These are phyloP conservation scores for Drosophila rubida DNA, from an alignment of 2,888 invertebrate genomes.

Conservation along the genomic window DNA sequence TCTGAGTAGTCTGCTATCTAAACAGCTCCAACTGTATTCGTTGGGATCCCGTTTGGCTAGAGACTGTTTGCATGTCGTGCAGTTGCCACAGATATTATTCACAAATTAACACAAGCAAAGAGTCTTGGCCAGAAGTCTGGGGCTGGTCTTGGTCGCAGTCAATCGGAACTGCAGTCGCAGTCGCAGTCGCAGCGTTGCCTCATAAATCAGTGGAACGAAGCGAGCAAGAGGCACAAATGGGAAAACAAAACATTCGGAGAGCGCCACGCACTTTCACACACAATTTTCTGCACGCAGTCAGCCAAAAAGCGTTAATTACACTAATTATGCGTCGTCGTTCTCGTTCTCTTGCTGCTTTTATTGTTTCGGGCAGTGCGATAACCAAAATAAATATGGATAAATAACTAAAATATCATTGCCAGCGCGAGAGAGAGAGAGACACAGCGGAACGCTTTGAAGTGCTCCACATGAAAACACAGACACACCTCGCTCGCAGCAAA, in stretches of 20 bases:
- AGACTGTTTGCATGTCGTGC: slow-evolving; percentile 61
- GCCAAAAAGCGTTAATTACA: slow-evolving; percentile 82
- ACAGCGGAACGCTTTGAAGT: slow-evolving; percentile 77
- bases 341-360: slow-evolving; percentile 18
- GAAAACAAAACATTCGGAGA: slow-evolving; percentile 65
- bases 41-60: slow-evolving; percentile 17
- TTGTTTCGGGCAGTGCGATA: slow-evolving; percentile 41
- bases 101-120: slow-evolving; percentile 69
- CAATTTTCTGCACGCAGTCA: slow-evolving; percentile 84
- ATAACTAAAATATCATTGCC: slow-evolving; percentile 72
- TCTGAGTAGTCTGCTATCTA: slow-evolving; percentile 37
- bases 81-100: slow-evolving; percentile 64
- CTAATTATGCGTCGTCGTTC: slow-evolving; percentile 69
- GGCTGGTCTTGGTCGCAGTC: slow-evolving; percentile 32
- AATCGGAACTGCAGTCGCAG: slow-evolving; percentile 61
- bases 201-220: slow-evolving; percentile 75
- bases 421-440: slow-evolving; percentile 3
- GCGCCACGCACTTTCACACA: slow-evolving; percentile 78
- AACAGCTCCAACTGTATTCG: slow-evolving; percentile 18
- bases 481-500: slow-evolving; percentile 64
- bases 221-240: slow-evolving; percentile 36
- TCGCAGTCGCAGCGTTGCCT: slow-evolving; percentile 47
- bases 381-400: slow-evolving; percentile 76
- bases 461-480: slow-evolving; percentile 78
- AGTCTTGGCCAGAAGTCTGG: slow-evolving; percentile 1